Percentiles rank a stretch among this genome's conserved stretches.
phyloP scores from a whole-genome alignment of 2,113 vertebrate genomes.

The Rattus rattus region DNA sequence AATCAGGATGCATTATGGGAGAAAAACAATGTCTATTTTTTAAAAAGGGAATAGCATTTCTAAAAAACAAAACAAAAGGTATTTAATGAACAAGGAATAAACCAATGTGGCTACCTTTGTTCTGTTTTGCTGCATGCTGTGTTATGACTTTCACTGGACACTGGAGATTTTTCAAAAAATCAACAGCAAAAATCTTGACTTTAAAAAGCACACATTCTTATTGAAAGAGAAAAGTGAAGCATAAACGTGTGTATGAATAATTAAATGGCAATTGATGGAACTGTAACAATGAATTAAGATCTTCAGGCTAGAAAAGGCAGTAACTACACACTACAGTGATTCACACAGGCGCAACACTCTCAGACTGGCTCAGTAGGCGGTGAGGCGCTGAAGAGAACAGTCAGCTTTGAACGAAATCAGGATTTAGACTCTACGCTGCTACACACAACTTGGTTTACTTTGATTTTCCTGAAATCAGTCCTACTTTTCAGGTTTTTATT shows the following conservation, averaged over 20 bases:
- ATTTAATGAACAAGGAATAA: constrained; percentile 48
- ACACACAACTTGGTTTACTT: not conserved
- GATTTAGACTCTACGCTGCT: not conserved
- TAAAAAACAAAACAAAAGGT: not conserved
- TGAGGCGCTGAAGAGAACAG: not conserved
- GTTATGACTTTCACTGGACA: constrained; percentile 28
- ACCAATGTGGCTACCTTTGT: not conserved
- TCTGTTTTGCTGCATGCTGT: constrained; percentile 14
- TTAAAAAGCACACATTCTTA: not conserved
- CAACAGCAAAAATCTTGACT: constrained; percentile 23
- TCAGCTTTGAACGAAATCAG: not conserved
- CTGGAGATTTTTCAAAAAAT: not conserved
- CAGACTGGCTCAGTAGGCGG: not conserved
- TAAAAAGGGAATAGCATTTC: too few relatives aligned
- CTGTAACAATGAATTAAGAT: not conserved
- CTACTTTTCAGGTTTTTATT: not conserved
- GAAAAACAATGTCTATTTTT: not conserved
- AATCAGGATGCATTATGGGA: not conserved
- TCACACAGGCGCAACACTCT: not conserved
- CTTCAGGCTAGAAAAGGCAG: constrained; percentile 4
- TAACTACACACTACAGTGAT: constrained; percentile 2
- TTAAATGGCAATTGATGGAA: constrained; percentile 28
- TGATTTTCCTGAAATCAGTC: constrained; percentile 32
- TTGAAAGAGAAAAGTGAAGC: constrained; percentile 22
- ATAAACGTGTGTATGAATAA: constrained; percentile 30